These are phyloP conservation scores for Ichneumoninae sp. DNA, from an alignment of 2,888 invertebrate genomes.

Conservation along the genomic window DNA sequence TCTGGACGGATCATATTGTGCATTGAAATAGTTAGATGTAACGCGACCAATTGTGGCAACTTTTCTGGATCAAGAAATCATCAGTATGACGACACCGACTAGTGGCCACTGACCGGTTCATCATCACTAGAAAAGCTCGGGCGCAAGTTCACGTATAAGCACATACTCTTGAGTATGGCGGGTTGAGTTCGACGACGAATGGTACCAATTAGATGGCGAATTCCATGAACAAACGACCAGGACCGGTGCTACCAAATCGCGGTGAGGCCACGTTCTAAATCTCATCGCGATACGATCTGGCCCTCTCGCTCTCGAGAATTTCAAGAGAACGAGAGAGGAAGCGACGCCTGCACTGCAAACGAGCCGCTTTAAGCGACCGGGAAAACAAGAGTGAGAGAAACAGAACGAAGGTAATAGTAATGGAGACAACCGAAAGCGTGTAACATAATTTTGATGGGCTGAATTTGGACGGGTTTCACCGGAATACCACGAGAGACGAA, in stretches of 20 bases:
- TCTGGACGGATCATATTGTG: not conserved
- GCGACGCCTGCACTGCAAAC: not conserved
- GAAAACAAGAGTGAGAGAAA: constrained; percentile 44
- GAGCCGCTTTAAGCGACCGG: constrained; percentile 18
- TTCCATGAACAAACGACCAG: constrained; percentile 73
- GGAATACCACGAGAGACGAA: constrained; percentile 76
- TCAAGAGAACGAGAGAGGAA: constrained; percentile 33
- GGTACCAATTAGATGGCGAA: constrained; percentile 73
- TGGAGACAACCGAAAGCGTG: constrained; percentile 58
- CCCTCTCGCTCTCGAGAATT: constrained; percentile 44
- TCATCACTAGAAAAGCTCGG: not conserved
- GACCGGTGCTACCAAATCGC: constrained; percentile 75
- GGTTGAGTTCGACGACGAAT: constrained; percentile 49
- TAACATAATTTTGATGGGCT: constrained; percentile 75
- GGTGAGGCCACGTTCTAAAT: constrained; percentile 73
- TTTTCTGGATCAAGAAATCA: not conserved
- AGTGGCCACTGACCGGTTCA: not conserved
- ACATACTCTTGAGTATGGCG: constrained; percentile 24
- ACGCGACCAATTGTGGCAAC: not conserved
- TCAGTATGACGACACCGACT: no score
- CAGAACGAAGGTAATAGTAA: constrained; percentile 15
- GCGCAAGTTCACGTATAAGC: constrained; percentile 30
- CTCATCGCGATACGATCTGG: constrained; percentile 73
- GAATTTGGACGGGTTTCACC: constrained; percentile 75
- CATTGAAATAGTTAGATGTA: not conserved